Conservation (phyloP, 1,140 invertebrate species). For the Acromyrmex charruanus region DNA sequence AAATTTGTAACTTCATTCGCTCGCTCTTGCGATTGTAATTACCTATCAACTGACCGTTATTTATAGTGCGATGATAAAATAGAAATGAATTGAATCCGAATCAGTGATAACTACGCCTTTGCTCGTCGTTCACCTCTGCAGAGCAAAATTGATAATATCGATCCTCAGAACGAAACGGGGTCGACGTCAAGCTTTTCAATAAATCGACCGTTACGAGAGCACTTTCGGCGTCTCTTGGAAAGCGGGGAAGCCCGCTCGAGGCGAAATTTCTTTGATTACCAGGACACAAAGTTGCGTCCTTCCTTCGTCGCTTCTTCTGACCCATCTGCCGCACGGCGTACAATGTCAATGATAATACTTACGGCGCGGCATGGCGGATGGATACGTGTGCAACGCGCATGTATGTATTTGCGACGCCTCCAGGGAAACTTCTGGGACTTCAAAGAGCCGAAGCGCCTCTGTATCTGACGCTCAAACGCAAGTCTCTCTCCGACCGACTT, state of each 20-base stretch:
- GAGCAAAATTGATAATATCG: slow-evolving; percentile 58
- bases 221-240: slow-evolving; percentile 31
- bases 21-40: neutral
- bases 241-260: slow-evolving; percentile 19
- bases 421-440: slow-evolving; percentile 49
- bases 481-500: slow-evolving; percentile 47
- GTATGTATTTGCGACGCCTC: slow-evolving; percentile 43
- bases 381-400: neutral
- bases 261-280: slow-evolving; percentile 56
- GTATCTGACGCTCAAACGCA: slow-evolving; percentile 58
- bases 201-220: slow-evolving; percentile 48
- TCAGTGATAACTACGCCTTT: neutral
- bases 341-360: slow-evolving; percentile 45
- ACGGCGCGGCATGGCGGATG: neutral
- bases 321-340: neutral
- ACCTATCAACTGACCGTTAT: neutral
- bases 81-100: neutral
- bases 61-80: neutral
- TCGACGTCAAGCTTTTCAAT: slow-evolving; percentile 54
- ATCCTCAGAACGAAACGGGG: slow-evolving; percentile 40
- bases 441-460: slow-evolving; percentile 57
- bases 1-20: neutral
- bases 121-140: slow-evolving; percentile 17
- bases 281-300: slow-evolving; percentile 56
- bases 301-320: slow-evolving; percentile 42